These are phyloP conservation scores for Neodiprion pinetum DNA, from an alignment of 1,140 invertebrate genomes.

Conservation along the genomic window DNA sequence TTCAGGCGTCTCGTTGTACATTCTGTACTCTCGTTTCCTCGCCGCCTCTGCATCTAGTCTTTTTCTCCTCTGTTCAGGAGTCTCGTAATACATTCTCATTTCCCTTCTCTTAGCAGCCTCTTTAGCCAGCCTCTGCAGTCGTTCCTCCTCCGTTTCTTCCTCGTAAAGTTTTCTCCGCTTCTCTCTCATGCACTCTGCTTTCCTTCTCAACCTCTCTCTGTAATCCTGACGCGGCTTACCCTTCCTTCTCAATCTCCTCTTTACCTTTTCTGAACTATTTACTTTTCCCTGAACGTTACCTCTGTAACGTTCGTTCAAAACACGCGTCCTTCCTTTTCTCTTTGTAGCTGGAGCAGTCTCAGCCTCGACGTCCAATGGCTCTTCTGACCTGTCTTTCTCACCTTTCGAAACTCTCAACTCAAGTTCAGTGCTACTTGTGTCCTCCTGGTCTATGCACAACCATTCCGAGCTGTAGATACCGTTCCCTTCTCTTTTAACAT, in stretches of 20 bases:
- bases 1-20: conserved; percentile 48
- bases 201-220: conserved; percentile 36
- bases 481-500: conserved; percentile 39
- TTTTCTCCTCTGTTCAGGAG: conserved; percentile 46
- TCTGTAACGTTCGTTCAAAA: too few relatives aligned
- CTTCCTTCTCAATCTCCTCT: conserved; percentile 27
- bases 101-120: conserved; percentile 44
- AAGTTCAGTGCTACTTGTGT: conserved; percentile 9
- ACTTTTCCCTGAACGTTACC: not conserved
- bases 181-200: conserved; percentile 45
- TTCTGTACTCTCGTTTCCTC: conserved; percentile 47
- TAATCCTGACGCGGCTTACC: conserved; percentile 26
- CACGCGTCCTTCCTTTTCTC: not conserved
- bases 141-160: conserved; percentile 38
- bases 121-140: conserved; percentile 35
- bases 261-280: conserved; percentile 15
- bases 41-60: conserved; percentile 46
- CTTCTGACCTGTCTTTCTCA: conserved; percentile 19
- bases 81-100: conserved; percentile 50
- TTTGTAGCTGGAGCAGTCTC: not conserved
- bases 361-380: not conserved
- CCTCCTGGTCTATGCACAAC: conserved; percentile 32
- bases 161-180: conserved; percentile 43
- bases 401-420: conserved; percentile 30
- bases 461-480: conserved; percentile 37